Conservation (phyloP, 2,113 vertebrate species). For the Theristicus caerulescens region DNA sequence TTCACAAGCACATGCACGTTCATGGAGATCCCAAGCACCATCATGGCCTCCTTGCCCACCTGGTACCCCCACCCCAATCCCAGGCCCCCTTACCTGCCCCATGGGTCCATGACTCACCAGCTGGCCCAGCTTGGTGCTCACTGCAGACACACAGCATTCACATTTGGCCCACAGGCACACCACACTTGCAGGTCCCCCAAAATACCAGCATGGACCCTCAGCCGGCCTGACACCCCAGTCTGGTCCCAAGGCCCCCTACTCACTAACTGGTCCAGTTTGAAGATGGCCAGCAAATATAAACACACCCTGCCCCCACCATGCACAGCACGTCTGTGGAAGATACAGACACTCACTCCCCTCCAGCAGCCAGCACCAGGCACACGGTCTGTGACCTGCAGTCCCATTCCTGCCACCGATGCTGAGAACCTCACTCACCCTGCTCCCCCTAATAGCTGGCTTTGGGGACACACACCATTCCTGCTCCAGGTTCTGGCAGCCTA, state of each 20-base stretch:
- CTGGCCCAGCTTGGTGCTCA: neutral
- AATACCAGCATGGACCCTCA: neutral
- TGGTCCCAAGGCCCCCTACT: neutral
- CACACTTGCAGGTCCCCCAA: neutral
- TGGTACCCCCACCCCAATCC: too few relatives aligned
- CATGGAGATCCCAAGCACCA: neutral
- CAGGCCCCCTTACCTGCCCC: neutral
- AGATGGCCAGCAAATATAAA: neutral
- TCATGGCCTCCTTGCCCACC: neutral
- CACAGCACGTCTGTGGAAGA: neutral
- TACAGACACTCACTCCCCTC: neutral
- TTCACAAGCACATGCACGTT: accelerated
- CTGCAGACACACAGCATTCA: neutral
- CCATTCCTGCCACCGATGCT: accelerated
- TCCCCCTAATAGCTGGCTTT: neutral
- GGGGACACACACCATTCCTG: neutral
- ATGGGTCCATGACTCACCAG: accelerated
- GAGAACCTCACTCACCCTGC: neutral
- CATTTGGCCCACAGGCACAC: neutral
- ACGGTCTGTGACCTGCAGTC: accelerated
- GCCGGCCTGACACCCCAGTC: neutral
- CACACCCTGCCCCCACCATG: accelerated
- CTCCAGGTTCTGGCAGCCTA: neutral
- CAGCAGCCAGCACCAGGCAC: neutral
- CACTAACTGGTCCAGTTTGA: neutral